Conservation (phyloP, 2,888 invertebrate genomes). For the Nyleta sp. region DNA sequence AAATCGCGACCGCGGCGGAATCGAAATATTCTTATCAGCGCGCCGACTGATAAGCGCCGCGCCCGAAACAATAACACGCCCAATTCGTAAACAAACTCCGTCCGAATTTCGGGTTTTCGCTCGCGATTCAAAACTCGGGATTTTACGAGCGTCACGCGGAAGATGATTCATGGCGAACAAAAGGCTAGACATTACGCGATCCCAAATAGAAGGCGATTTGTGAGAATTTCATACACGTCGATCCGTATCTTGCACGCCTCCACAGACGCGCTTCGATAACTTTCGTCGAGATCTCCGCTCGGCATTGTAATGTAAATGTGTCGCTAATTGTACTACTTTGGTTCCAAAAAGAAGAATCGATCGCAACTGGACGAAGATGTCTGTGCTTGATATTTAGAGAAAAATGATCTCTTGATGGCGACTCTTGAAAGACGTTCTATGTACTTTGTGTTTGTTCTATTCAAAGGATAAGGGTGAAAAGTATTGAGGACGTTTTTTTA, state of each 20-base stretch:
- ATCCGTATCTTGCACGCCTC: slow-evolving; percentile 42
- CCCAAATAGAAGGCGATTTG: slow-evolving; percentile 75
- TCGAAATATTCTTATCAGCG: too few relatives aligned
- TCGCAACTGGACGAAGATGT: slow-evolving; percentile 48
- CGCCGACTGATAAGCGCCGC: too few relatives aligned
- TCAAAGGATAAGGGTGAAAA: slow-evolving; percentile 44
- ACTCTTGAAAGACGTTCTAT: slow-evolving; percentile 32
- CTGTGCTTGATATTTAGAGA: slow-evolving; percentile 49
- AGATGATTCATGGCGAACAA: slow-evolving; percentile 80
- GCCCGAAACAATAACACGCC: too few relatives aligned
- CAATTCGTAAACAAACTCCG: too few relatives aligned
- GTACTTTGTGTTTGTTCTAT: slow-evolving; percentile 49
- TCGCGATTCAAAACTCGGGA: too few relatives aligned
- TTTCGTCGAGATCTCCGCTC: slow-evolving; percentile 25
- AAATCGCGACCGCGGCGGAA: too few relatives aligned
- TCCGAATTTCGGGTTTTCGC: too few relatives aligned
- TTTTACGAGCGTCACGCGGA: too few relatives aligned
- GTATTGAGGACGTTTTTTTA: slow-evolving; percentile 36
- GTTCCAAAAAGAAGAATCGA: slow-evolving; percentile 40
- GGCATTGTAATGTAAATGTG: slow-evolving; percentile 49
- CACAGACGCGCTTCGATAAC: slow-evolving; percentile 45
- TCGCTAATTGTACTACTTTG: slow-evolving; percentile 51
- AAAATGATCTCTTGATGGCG: slow-evolving; percentile 53
- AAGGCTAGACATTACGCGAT: slow-evolving; percentile 76
- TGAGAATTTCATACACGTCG: slow-evolving; percentile 74